These are phyloP conservation scores for Netelia virgata DNA, from an alignment of 2,888 invertebrate genomes.

Conservation along the genomic window DNA sequence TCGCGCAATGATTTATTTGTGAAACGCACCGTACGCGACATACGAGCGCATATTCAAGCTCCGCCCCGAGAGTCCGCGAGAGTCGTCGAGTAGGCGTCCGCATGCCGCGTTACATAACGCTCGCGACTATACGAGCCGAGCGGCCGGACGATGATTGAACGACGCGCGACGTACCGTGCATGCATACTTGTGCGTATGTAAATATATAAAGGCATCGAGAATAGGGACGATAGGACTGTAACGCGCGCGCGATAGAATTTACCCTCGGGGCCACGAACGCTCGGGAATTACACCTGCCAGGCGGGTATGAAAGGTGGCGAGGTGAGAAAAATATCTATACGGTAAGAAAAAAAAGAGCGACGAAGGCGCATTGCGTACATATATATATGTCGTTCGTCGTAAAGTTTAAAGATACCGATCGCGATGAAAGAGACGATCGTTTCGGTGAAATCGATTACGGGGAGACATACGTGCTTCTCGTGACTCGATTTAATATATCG, in stretches of 20 bases:
- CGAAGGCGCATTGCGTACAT: slow-evolving; percentile 14
- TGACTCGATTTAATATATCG: not conserved
- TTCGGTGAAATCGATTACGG: slow-evolving; percentile 51
- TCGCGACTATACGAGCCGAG: slow-evolving; percentile 22
- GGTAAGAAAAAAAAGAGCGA: not conserved
- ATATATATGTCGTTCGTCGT: slow-evolving; percentile 33
- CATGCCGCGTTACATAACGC: slow-evolving; percentile 60
- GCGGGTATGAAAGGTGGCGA: slow-evolving; percentile 33
- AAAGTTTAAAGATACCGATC: slow-evolving; percentile 31
- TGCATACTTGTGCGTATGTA: not conserved
- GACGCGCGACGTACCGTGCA: slow-evolving; percentile 40
- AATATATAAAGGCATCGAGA: slow-evolving; percentile 32
- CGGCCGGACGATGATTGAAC: slow-evolving; percentile 62
- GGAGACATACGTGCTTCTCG: slow-evolving; percentile 14
- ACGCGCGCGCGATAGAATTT: slow-evolving; percentile 27
- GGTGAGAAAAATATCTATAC: slow-evolving; percentile 33
- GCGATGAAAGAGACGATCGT: slow-evolving; percentile 3
- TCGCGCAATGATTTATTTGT: slow-evolving; percentile 69
- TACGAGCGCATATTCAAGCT: slow-evolving; percentile 55
- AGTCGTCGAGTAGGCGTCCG: slow-evolving; percentile 62
- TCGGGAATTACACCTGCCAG: slow-evolving; percentile 62
- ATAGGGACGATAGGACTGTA: slow-evolving; percentile 29
- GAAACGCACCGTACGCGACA: slow-evolving; percentile 57
- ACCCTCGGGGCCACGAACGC: slow-evolving; percentile 26
- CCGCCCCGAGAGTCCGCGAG: slow-evolving; percentile 58